Base-by-base conservation (phyloP, 2,888 invertebrate genomes). In the Octonoba sinensis region DNA sequence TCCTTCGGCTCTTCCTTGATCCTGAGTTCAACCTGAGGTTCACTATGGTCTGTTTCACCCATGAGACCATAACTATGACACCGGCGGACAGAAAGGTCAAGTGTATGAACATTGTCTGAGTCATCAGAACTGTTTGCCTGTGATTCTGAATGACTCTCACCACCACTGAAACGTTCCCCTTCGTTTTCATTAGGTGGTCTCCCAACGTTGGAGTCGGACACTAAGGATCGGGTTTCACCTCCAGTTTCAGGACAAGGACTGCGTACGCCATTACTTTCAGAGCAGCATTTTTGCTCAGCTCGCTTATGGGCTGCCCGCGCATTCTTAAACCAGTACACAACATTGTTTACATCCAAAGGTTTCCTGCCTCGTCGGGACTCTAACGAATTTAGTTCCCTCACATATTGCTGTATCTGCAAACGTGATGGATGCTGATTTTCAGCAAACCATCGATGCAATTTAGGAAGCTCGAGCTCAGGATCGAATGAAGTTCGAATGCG, bases 391-490 rank as follows among this genome's bases (percentile, higher is more conserved):
- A 99, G 90, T 87, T 97, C 96, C 86, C 95, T 93, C 76, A 99
- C 96, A 89, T 97, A 99, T 85, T 96, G 94, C 86, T 97, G 96
- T 87, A 99, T 97, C 90, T 97, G 97, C 87, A 97, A 96, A 72
- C 98, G 91, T 85, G 96, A 95, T 0, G 99, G 99, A 88, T 99
- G 99, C 86, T 97, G 97, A 89, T 99, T 99, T 88, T 96, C 96
- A 57, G 93, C 92, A 90, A 99, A 99, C 98, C 99, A 99, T 86
- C 95, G 92, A 88, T 99, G 98, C 71, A 99, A 90, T 87, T 97
- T 95, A 0, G 99, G 98, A 84, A 99, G 90, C 89, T 99, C 99
- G 87, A 96, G 91, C 89, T 98, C 97, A 0, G 97, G 97, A 89
- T 98, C 97, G 87, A 98, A 98, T 87, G 96, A 97, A 20, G 97